Base-by-base conservation (phyloP, 2,888 invertebrate species). In the Epinotia nisella region DNA sequence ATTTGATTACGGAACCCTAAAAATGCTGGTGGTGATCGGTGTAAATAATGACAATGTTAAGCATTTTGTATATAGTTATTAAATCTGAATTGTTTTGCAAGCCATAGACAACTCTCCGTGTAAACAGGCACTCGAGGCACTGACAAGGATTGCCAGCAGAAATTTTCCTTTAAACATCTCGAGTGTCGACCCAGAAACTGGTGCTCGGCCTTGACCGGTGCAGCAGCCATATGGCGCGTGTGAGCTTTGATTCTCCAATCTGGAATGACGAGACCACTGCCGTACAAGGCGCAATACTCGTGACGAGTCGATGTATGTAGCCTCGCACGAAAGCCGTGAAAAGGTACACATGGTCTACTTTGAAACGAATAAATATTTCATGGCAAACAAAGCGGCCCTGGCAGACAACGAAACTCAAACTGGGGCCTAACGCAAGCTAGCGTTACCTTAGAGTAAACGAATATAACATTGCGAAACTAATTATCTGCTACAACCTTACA, bases 171-270 rank as follows among this genome's bases (percentile, higher is more conserved):
- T 84, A 82, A 84, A 83, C 81, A 81, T 81, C 79, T 83, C 80
- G 74, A 82, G 81, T 79, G 81, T 78, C 76, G 76, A 76, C 77
- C 77, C 80, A 82, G 81, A 81, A 79, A 78, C 68, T 75, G 80
- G 78, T 58, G 60, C 29, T 45, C 80, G 85, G 81, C 90, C 90
- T 89, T 90, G 90, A 90, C 90, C 87, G 80, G 82, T 71, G 77
- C 35, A 65, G 62, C 75, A 68, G 77, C 86, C 89, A 88, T 89
- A 89, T 89, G 88, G 88, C 79, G 79, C 64, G 76, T 78, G 76
- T 81, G 79, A 77, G 79, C 81, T 82, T 85, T 82, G 82, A 81
- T 78, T 83, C 82, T 83, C 78, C 80, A 69, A 73, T 73, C 73
- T 73, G 64, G 67, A 80, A 82, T 82, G 79, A 82, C 80, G 78